Evolutionary conservation across 2,113 vertebrate genomes (phyloP), one percentile per base, ranked within the genome.

Genomic region (Motacilla tschutschensis): DNA sequence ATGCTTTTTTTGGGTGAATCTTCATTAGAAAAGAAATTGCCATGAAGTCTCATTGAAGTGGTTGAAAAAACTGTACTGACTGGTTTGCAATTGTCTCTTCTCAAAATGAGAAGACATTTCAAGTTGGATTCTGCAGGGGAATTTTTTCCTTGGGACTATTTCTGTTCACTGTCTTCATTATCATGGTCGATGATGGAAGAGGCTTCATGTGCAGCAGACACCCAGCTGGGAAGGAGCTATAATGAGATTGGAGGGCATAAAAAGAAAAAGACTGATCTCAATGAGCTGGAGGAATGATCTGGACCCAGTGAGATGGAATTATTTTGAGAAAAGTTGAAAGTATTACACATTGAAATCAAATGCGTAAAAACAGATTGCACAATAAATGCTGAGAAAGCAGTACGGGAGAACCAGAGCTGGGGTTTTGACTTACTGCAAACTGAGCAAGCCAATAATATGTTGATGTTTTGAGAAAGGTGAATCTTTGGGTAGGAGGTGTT

Each of bases 401-500:
- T 26, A 67, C 28, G 10, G 57, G 77, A 67, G 79, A 83, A 59
- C 38, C 41, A 63, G 87, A 90, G 85, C 60, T 60, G 65, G 57
- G 55, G 53, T 66, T 90, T 75, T 77, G 64, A 36, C 1, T 7
- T 79, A 47, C 87, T 12, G 12, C 87, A 90, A 89, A 87, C 73
- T 89, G 93, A 95, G 91, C 83, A 92, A 94, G 82, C 57, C 89
- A 80, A 48, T 89, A 82, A 83, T 65, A 80, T 67, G 85, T 87
- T 87, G 79, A 63, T 93, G 89, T 94, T 93, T 85, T 89, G 76
- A 77, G 60, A 84, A 93, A 93, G 91, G 89, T 93, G 91, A 79
- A 69, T 91, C 74, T 90, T 70, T 8, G 71, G 69, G 91, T 92
- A 28, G 94, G 93, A 90, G 89, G 91, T 92, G 91, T 85, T 95